These are phyloP conservation scores for Lontra canadensis DNA, from an alignment of 2,113 vertebrate species.

Conservation along the genomic window DNA sequence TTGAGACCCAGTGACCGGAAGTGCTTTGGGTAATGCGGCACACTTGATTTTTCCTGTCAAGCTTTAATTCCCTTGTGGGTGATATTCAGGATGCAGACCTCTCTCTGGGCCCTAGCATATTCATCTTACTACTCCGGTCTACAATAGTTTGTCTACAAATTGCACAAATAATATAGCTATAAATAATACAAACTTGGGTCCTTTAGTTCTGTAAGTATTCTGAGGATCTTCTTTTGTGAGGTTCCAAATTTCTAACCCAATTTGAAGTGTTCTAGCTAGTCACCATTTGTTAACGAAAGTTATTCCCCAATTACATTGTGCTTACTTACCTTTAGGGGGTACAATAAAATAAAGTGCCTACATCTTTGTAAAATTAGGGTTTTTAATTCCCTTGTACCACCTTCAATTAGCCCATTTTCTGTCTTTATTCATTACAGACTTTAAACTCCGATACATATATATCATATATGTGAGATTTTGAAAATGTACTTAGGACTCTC, in stretches of 20 bases:
- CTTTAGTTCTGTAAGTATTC: background rate
- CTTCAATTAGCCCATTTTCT: constrained; percentile 79
- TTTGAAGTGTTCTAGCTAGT: constrained; percentile 49
- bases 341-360: constrained; percentile 64
- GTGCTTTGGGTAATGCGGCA: too few species aligned
- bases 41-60: background rate
- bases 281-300: constrained; percentile 45
- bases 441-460: constrained; percentile 3
- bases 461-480: constrained; percentile 42
- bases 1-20: background rate
- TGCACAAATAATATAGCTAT: background rate
- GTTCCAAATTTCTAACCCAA: constrained; percentile 60
- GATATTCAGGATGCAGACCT: background rate
- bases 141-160: background rate
- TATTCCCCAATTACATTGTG: constrained; percentile 65
- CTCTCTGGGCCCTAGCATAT: background rate
- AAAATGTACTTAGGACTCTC: background rate
- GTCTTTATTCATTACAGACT: constrained; percentile 65
- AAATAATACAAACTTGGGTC: background rate
- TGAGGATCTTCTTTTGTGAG: background rate
- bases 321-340: constrained; percentile 77
- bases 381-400: constrained; percentile 73
- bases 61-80: background rate
- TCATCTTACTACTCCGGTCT: background rate
- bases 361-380: constrained; percentile 70